Conservation (phyloP, 2,888 invertebrate genomes). For the Acheta domesticus region DNA sequence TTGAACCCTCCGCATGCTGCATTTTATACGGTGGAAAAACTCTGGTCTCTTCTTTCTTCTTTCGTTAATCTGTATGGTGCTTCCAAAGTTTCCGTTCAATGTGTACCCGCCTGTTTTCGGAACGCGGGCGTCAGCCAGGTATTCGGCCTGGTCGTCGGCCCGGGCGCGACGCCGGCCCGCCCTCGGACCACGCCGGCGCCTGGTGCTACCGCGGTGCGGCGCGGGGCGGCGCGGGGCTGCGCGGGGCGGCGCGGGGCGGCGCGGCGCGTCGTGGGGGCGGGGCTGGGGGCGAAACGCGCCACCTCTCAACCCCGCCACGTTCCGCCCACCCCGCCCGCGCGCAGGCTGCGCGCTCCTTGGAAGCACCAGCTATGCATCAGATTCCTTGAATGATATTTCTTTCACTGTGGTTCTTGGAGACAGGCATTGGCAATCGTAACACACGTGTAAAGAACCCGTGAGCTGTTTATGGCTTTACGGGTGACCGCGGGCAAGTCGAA, state of each 20-base stretch:
- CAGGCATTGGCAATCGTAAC: slow-evolving; percentile 26
- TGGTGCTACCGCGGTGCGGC: too few species aligned
- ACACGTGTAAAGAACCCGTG: background rate
- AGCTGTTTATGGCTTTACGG: too few species aligned
- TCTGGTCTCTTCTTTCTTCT: slow-evolving; percentile 35
- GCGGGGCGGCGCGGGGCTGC: too few species aligned
- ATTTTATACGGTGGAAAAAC: slow-evolving; percentile 37
- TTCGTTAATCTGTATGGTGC: slow-evolving; percentile 30
- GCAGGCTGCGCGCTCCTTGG: slow-evolving; percentile 18
- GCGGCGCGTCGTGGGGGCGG: too few species aligned
- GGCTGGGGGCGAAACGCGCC: background rate
- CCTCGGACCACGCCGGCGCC: too few species aligned
- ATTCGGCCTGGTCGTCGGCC: too few species aligned
- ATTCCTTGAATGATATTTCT: slow-evolving; percentile 19
- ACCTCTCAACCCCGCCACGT: background rate
- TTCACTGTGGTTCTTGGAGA: slow-evolving; percentile 24
- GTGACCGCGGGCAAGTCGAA: too few species aligned
- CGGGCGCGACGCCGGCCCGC: too few species aligned
- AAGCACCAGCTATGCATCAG: slow-evolving; percentile 20
- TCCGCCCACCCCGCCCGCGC: background rate
- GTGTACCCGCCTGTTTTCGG: background rate
- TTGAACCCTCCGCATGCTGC: slow-evolving; percentile 28
- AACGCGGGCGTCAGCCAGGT: background rate
- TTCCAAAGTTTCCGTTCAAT: slow-evolving; percentile 30
- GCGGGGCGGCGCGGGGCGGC: too few species aligned